These are phyloP conservation scores for Drosophila nr. perissopoda DNA, from an alignment of 2,888 invertebrate species.

Conservation along the genomic window DNA sequence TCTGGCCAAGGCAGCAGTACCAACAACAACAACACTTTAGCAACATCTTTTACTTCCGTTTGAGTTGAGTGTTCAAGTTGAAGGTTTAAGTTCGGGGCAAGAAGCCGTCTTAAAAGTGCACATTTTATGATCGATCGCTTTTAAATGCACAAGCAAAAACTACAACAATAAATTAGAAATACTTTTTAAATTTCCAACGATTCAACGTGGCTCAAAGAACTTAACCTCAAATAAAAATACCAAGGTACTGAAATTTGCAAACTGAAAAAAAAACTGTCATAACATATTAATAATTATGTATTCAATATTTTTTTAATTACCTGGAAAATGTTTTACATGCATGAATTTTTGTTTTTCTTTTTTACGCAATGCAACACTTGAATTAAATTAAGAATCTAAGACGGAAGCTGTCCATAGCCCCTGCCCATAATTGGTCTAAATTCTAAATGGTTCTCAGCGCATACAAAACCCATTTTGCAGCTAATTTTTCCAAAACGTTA, in stretches of 20 bases:
- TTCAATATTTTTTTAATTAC: neutral
- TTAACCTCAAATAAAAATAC: neutral
- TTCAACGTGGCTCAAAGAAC: neutral
- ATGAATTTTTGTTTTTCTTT: neutral
- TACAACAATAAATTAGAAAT: neutral
- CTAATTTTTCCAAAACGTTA: neutral
- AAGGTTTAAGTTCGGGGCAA: conserved; percentile 61
- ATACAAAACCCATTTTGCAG: neutral
- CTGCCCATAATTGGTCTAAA: neutral
- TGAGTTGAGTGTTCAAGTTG: conserved; percentile 59
- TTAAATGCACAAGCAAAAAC: neutral
- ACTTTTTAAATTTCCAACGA: neutral
- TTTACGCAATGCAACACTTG: neutral
- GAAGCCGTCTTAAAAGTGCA: conserved; percentile 10
- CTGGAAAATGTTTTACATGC: neutral
- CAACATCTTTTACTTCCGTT: conserved; percentile 72
- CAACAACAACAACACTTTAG: conserved; percentile 22
- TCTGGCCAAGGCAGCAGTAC: conserved; percentile 35
- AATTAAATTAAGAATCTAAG: neutral
- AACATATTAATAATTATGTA: neutral
- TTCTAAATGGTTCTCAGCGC: neutral
- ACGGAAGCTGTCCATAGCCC: neutral
- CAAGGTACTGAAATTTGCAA: no score
- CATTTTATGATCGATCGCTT: conserved; percentile 35
- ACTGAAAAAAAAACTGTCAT: neutral